Base-by-base conservation (phyloP, 1,140 invertebrate species). In the Drosophila truncata region DNA sequence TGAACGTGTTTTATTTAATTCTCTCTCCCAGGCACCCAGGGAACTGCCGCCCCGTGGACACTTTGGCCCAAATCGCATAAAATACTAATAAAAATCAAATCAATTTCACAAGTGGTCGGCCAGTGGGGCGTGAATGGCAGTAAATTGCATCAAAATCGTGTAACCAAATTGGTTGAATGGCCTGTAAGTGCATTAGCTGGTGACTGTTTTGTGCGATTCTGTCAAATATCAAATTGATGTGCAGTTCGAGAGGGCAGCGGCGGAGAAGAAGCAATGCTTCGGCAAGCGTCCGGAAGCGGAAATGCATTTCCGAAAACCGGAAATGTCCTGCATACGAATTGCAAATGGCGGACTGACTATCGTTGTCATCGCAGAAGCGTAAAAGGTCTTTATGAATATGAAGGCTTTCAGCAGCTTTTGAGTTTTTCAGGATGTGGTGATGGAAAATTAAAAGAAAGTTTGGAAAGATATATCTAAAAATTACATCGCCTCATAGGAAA, bases 301-400 rank as follows among this genome's bases (percentile, higher is more conserved):
- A 90, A 90, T 87, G 81, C 81, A 87, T 81, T 87, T 87, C 66
- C 78, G 81, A 75, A 87, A 90, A 90, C 80, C 85, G 84, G 84
- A 87, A 85, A 81, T 90, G 84, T 84, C 74, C 74, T 67, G 61
- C 73, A 70, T 67, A 72, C 63, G 85, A 90, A 87, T 87, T 87
- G 84, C 81, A 84, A 85, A 85, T 90, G 61, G 54, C 65, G 47
- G 18, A 50, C 44, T 11, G 52, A 35, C 52, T 49, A 23, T 10
- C 47, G 20, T 14, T 2, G 23, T 25, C 25, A 25, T n/a, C 9
- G 27, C 27, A 44, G 23, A 33, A 14, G 20, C 25, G 16, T 8
- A 37, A 20, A 4, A 11, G 18, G 2, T 25, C 33, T 23, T 31
- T 39, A 71, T 72, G 35, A 72, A 73, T 72, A 37, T 60, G 29